Evolutionary conservation across 1,140 invertebrate genomes (phyloP).

Genomic region (Pogonus chalceus): DNA sequence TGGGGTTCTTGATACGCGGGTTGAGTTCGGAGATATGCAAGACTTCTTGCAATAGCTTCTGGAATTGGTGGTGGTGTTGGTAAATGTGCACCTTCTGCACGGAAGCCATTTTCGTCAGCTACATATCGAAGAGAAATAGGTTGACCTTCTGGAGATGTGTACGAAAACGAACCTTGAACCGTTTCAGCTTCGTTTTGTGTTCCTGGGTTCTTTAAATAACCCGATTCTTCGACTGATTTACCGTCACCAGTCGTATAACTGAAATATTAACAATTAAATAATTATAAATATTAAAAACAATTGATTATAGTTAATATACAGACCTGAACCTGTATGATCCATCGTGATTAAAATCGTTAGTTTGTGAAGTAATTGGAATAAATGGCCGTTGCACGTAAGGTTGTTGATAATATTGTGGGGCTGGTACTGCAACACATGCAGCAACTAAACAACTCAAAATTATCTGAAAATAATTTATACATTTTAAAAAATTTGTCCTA

Average conservation of each 20-base stretch:
- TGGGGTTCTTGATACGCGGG: neutral
- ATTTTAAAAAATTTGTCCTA: too few relatives aligned
- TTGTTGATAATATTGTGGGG: constrained; percentile 2
- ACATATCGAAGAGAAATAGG: constrained; percentile 52
- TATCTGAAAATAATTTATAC: too few relatives aligned
- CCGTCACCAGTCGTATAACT: constrained; percentile 54
- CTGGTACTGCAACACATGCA: neutral
- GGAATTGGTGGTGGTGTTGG: constrained; percentile 44
- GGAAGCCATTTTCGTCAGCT: constrained; percentile 60
- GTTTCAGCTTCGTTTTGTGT: constrained; percentile 43
- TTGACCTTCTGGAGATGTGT: constrained; percentile 48
- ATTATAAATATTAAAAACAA: neutral
- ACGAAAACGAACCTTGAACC: constrained; percentile 44
- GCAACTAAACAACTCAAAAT: neutral
- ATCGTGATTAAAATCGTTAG: constrained; percentile 48
- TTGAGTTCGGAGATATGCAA: neutral
- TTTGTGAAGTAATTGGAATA: constrained; percentile 46
- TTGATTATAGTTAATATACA: neutral
- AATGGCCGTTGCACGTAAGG: constrained; percentile 21
- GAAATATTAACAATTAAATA: neutral
- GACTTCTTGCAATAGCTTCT: constrained; percentile 32
- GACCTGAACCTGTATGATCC: constrained; percentile 25
- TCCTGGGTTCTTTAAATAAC: constrained; percentile 44
- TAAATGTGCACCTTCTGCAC: constrained; percentile 42
- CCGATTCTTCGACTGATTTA: constrained; percentile 48